Conservation (phyloP, 2,113 vertebrate species). For the Petrocephalus zakoni region DNA sequence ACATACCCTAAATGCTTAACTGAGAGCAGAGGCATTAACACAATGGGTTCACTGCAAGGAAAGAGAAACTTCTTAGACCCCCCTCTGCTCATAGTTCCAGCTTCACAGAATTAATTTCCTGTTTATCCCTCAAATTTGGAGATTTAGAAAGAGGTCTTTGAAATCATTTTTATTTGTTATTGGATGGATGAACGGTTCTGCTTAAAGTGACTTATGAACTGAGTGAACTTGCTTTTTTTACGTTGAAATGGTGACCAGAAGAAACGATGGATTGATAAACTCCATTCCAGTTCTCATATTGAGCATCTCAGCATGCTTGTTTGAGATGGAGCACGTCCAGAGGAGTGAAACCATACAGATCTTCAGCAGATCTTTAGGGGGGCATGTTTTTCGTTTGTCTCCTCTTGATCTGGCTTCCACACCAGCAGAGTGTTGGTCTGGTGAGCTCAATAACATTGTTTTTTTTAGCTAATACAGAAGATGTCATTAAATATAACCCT, state of each 20-base stretch:
- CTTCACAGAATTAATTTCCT: slow-evolving; percentile 20
- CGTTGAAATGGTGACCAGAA: neutral
- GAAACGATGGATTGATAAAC: neutral
- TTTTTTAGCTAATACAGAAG: neutral
- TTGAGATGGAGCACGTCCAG: slow-evolving; percentile 5
- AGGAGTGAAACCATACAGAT: neutral
- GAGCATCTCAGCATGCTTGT: neutral
- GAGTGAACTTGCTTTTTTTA: slow-evolving; percentile 13
- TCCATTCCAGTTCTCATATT: neutral
- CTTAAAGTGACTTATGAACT: slow-evolving; percentile 25
- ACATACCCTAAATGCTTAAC: neutral
- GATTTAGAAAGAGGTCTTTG: slow-evolving; percentile 19
- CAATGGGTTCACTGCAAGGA: neutral
- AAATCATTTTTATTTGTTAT: slow-evolving; percentile 37
- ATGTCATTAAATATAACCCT: neutral
- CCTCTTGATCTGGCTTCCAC: neutral
- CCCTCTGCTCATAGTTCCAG: neutral
- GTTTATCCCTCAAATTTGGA: slow-evolving; percentile 10
- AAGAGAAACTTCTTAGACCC: neutral
- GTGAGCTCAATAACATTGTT: neutral
- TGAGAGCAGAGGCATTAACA: neutral
- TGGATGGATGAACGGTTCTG: slow-evolving; percentile 32
- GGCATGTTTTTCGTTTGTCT: neutral
- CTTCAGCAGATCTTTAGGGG: neutral
- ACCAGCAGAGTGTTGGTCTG: neutral